Conservation (phyloP, 2,113 vertebrate genomes). For the Centropus unirufus region DNA sequence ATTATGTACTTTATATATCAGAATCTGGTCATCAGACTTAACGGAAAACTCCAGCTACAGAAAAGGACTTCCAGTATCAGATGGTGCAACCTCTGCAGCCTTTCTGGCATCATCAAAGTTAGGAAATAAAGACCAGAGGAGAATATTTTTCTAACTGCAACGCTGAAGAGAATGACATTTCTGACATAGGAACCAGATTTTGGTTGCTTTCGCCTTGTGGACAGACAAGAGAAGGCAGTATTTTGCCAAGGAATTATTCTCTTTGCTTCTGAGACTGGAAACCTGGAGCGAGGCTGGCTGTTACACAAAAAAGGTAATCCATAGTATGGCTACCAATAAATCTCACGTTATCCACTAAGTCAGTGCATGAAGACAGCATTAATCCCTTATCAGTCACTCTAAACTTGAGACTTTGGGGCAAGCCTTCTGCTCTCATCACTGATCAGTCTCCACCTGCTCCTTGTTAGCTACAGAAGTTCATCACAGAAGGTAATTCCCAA, state of each 20-base stretch:
- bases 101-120: neutral
- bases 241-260: neutral
- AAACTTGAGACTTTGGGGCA: neutral
- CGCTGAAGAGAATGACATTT: neutral
- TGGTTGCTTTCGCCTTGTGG: neutral
- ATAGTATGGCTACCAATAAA: rapidly evolving
- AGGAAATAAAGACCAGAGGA: slow-evolving; percentile 14
- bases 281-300: neutral
- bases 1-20: neutral
- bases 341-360: neutral
- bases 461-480: neutral
- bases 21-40: neutral
- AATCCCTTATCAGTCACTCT: neutral
- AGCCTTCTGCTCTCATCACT: neutral
- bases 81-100: neutral
- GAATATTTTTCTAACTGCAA: neutral
- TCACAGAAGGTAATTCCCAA: neutral
- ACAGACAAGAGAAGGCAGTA: neutral
- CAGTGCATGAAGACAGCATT: neutral
- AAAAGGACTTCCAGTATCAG: neutral
- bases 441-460: neutral
- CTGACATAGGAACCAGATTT: neutral
- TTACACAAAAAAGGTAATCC: neutral
- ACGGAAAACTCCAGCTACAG: neutral
- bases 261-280: neutral